Percentiles rank a stretch among this genome's conserved stretches.
Conservation (phyloP, 2,113 vertebrate species). For the Pluvialis apricaria region DNA sequence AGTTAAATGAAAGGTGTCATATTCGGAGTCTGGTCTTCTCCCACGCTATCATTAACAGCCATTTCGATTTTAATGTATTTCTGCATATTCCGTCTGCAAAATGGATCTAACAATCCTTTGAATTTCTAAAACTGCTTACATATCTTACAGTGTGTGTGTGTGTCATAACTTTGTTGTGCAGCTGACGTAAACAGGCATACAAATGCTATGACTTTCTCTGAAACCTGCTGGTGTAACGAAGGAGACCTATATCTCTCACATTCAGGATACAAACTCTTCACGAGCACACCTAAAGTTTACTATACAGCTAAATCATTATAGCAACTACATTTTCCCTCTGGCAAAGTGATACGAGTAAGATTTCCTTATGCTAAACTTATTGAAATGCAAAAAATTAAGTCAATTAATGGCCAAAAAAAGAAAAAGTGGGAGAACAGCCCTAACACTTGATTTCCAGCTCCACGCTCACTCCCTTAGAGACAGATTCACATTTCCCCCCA, state of each 20-base stretch:
- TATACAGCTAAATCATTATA: not conserved
- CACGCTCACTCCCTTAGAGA: not conserved
- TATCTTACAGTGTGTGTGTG: fast-evolving
- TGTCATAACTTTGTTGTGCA: not conserved
- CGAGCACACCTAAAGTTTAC: too few relatives aligned
- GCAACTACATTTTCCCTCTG: not conserved
- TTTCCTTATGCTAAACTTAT: not conserved
- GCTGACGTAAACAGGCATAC: fast-evolving
- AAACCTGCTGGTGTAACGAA: not conserved
- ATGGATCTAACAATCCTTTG: not conserved
- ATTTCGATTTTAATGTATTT: not conserved
- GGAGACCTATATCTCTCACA: not conserved
- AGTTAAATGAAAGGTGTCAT: not conserved
- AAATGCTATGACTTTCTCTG: not conserved
- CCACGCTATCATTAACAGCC: not conserved
- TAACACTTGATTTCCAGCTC: not conserved
- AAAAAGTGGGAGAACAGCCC: not conserved
- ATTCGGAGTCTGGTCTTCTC: not conserved
- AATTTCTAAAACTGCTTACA: not conserved
- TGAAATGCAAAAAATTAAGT: not conserved
- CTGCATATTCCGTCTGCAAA: not conserved
- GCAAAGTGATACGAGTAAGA: fast-evolving
- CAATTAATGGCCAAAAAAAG: not conserved
- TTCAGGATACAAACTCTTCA: not conserved
- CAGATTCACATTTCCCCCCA: not conserved